phyloP scores from a whole-genome alignment of 1,140 invertebrate genomes.

The Drosophila ercepeae region DNA sequence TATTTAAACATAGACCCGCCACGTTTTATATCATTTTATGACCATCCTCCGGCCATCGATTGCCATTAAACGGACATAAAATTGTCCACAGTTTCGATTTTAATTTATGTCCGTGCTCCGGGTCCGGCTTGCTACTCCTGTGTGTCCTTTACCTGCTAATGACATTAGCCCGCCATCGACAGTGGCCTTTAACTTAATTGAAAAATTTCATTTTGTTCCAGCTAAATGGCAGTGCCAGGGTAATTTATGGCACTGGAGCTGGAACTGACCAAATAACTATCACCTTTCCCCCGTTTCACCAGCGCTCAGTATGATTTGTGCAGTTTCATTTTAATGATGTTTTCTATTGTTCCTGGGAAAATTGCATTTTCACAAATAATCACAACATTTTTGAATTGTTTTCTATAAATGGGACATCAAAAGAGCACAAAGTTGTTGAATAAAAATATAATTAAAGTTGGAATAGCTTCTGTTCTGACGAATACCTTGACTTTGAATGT shows the following conservation, averaged over 20 bases:
- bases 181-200: slow-evolving; percentile 75
- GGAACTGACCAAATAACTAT: slow-evolving; percentile 22
- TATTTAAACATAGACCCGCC: slow-evolving; percentile 27
- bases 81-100: slow-evolving; percentile 58
- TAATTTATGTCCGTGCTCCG: slow-evolving; percentile 63
- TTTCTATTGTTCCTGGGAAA: slow-evolving; percentile 8
- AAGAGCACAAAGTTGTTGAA: too few relatives aligned
- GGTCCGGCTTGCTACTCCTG: slow-evolving; percentile 5
- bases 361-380: background rate
- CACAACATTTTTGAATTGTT: background rate
- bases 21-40: slow-evolving; percentile 33
- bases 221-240: slow-evolving; percentile 61
- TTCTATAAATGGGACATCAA: too few relatives aligned
- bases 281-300: background rate
- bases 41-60: slow-evolving; percentile 13
- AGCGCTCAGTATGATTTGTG: slow-evolving; percentile 31
- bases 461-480: too few relatives aligned
- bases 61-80: slow-evolving; percentile 63
- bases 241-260: slow-evolving; percentile 59
- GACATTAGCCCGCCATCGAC: slow-evolving; percentile 64
- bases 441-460: too few relatives aligned
- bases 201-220: slow-evolving; percentile 75
- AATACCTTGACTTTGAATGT: too few relatives aligned
- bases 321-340: slow-evolving; percentile 35
- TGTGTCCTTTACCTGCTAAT: slow-evolving; percentile 56